phyloP scores from a whole-genome alignment of 2,888 invertebrate species.

The Myopa testacea region DNA sequence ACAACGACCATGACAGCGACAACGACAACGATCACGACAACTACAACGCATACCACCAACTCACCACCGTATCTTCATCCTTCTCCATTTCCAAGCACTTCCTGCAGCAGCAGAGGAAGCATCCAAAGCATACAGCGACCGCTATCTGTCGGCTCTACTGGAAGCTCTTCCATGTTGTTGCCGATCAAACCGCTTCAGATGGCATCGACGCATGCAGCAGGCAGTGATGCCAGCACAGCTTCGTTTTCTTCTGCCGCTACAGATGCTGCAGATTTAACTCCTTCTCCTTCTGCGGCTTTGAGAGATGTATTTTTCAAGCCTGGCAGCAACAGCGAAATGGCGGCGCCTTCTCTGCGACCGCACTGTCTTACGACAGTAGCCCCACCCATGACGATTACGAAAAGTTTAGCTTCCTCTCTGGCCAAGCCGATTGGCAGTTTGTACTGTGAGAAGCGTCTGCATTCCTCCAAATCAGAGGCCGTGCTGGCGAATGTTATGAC shows the following conservation, averaged over 20 bases:
- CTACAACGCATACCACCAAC: slow-evolving; percentile 15
- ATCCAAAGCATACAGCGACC: background rate
- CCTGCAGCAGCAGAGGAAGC: background rate
- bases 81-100: background rate
- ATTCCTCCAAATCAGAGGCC: slow-evolving; percentile 66
- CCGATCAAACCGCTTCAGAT: background rate
- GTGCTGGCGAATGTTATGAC: slow-evolving; percentile 52
- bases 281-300: background rate
- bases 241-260: no score
- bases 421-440: slow-evolving; percentile 65
- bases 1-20: slow-evolving; percentile 43
- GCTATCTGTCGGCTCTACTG: background rate
- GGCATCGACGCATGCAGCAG: background rate
- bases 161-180: background rate
- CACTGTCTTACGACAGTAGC: slow-evolving; percentile 10
- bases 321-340: background rate
- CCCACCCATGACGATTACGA: slow-evolving; percentile 55
- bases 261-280: no score
- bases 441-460: slow-evolving; percentile 67
- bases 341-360: background rate
- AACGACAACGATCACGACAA: slow-evolving; percentile 26
- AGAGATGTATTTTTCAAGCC: background rate
- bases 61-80: slow-evolving; percentile 27
- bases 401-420: slow-evolving; percentile 64
- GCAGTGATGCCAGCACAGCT: no score